Evolutionary conservation across 2,113 vertebrate species (phyloP).

Genomic region (Plecturocebus donacophilus): DNA sequence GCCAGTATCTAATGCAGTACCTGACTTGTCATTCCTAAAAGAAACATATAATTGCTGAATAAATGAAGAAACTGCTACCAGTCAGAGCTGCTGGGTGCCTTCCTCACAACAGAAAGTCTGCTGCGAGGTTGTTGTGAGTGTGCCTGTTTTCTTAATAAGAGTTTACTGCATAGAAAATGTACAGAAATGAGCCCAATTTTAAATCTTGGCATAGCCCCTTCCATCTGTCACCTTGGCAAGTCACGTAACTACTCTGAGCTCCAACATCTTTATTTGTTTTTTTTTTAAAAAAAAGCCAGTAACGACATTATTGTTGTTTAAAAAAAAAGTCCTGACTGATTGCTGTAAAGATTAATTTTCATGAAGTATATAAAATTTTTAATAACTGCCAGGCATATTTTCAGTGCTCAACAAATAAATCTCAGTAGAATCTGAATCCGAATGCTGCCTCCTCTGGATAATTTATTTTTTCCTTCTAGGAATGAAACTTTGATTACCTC

Average conservation of each 20-base stretch:
- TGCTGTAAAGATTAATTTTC: not conserved
- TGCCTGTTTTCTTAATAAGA: not conserved
- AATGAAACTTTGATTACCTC: not conserved
- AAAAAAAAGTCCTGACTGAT: not conserved
- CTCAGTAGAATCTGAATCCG: not conserved
- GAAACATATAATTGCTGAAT: not conserved
- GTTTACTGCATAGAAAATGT: not conserved
- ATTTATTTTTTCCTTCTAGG: not conserved
- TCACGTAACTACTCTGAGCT: not conserved
- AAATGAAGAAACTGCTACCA: not conserved
- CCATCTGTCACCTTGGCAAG: not conserved
- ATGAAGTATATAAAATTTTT: not conserved
- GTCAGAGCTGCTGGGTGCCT: rapidly evolving
- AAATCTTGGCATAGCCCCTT: not conserved
- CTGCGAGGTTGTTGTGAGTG: not conserved
- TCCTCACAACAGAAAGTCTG: not conserved
- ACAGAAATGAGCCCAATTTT: not conserved
- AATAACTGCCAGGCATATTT: not conserved
- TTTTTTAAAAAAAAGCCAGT: not conserved
- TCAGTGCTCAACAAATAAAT: not conserved
- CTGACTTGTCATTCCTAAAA: not conserved
- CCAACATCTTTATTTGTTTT: not conserved
- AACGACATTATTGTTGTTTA: not conserved
- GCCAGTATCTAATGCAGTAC: not conserved
- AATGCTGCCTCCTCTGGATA: not conserved